Evolutionary conservation across 2,888 invertebrate genomes (phyloP).

Genomic region (Drepana falcataria): DNA sequence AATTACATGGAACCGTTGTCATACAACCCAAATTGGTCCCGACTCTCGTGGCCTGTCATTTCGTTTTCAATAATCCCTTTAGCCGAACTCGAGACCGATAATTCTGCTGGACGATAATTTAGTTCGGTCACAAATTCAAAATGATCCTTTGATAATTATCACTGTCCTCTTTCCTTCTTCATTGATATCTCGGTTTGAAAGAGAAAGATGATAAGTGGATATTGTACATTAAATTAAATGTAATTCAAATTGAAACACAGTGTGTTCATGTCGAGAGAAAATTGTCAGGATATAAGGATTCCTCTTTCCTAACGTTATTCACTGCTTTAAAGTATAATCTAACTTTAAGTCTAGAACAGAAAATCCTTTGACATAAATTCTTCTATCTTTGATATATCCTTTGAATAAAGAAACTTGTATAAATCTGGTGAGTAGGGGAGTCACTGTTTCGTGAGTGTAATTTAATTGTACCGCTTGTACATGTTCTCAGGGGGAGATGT

Average conservation of each 20-base stretch:
- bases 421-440: no score
- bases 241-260: background rate
- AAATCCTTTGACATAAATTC: no score
- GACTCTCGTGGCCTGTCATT: constrained; percentile 14
- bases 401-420: no score
- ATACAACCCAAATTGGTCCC: constrained; percentile 5
- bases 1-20: background rate
- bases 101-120: background rate
- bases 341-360: no score
- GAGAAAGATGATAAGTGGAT: background rate
- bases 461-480: no score
- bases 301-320: background rate
- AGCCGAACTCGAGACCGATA: background rate
- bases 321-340: background rate
- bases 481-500: no score
- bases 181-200: background rate
- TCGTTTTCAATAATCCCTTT: constrained; percentile 18
- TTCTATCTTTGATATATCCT: no score
- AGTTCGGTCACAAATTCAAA: background rate
- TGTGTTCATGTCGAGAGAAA: background rate
- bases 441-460: no score
- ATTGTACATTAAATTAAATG: background rate
- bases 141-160: background rate
- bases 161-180: background rate
- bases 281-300: background rate